Evolutionary conservation across 1,140 invertebrate genomes (phyloP), one percentile per base, ranked within the genome.

Genomic region (Euwallacea fornicatus): DNA sequence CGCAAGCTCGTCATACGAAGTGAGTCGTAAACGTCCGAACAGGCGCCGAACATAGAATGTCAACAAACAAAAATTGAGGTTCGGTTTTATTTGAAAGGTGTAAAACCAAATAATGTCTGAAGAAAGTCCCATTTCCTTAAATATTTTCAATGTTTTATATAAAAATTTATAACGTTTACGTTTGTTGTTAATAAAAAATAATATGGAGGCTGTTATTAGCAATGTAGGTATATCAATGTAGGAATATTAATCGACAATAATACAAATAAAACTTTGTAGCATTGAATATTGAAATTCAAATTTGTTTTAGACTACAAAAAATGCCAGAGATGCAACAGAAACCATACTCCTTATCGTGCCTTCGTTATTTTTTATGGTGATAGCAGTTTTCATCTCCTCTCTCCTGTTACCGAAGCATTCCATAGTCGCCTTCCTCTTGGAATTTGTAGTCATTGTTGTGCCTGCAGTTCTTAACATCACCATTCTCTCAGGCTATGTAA

Each of bases 271-370:
- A 33, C 4, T 33, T 33, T 33, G 4, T 33, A 1, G 4, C 21
- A 33, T 4, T 33, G 4, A 33, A 33, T 33, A 33, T 33, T 33
- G 21, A 33, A 33, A 33, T 33, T 33, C 21, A 33, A 33, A 33
- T 71, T 64, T 68, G 42, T 72, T 72, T 62, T 33, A 72, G 71
- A 10, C 15, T 1, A 42, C 50, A 8, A 42, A 66, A 7, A 46
- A 72, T 58, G 15, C 16, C 46, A 54, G 16, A 41, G 16, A 58
- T 47, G 78, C 82, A 4, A n/a, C 79, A 9, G 84, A 85, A 74
- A 81, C 83, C 33, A 66, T 85, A 43, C 71, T 81, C n/a, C 74
- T 81, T 10, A 81, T 86, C n/a, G 10, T 85, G 21, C 85, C 85
- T 53, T 81, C 78, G 62, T 72, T 83, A 58, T 82, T 82, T 77